A percentile compares a stretch with the other conserved stretches of the same genome.
Conservation (phyloP, 1,140 invertebrate genomes). For the Pinna nobilis region DNA sequence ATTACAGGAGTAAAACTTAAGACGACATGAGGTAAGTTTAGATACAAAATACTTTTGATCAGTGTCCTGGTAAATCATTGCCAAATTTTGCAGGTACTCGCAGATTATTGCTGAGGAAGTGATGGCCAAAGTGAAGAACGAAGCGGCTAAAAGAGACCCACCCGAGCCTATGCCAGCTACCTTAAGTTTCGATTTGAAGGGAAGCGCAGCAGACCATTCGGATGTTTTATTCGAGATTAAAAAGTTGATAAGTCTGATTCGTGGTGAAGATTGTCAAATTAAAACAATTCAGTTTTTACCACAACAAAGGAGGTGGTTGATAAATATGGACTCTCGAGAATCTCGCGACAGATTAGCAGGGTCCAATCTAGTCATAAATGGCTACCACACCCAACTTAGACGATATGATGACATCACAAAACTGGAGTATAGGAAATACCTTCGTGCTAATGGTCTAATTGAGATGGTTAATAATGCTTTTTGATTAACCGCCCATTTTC, state of each 20-base stretch:
- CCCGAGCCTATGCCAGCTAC: slow-evolving; percentile 39
- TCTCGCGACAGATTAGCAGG: slow-evolving; percentile 29
- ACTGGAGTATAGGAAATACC: slow-evolving; percentile 41
- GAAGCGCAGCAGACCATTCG: slow-evolving; percentile 33
- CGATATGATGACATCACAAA: slow-evolving; percentile 44
- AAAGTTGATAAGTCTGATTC: slow-evolving; percentile 5
- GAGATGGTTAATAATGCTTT: slow-evolving; percentile 26
- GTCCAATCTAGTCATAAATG: slow-evolving; percentile 27
- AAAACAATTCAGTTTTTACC: slow-evolving; percentile 38
- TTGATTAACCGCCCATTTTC: too few relatives aligned
- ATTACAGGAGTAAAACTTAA: too few relatives aligned
- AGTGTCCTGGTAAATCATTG: too few relatives aligned
- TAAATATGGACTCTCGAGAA: slow-evolving; percentile 35
- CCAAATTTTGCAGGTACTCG: slow-evolving; percentile 12
- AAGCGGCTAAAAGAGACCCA: slow-evolving; percentile 2
- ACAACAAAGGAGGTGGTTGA: slow-evolving; percentile 33
- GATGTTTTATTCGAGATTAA: slow-evolving; percentile 36
- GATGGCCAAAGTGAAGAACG: slow-evolving; percentile 21
- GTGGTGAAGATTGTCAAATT: slow-evolving; percentile 21
- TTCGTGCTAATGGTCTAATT: slow-evolving; percentile 31
- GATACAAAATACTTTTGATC: too few relatives aligned
- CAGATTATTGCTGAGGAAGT: slow-evolving; percentile 14
- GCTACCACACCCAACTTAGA: slow-evolving; percentile 11
- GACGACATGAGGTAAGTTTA: too few relatives aligned
- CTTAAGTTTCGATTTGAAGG: slow-evolving; percentile 39